phyloP scores from a whole-genome alignment of 2,888 invertebrate species.

The Leptodirus hochenwartii region DNA sequence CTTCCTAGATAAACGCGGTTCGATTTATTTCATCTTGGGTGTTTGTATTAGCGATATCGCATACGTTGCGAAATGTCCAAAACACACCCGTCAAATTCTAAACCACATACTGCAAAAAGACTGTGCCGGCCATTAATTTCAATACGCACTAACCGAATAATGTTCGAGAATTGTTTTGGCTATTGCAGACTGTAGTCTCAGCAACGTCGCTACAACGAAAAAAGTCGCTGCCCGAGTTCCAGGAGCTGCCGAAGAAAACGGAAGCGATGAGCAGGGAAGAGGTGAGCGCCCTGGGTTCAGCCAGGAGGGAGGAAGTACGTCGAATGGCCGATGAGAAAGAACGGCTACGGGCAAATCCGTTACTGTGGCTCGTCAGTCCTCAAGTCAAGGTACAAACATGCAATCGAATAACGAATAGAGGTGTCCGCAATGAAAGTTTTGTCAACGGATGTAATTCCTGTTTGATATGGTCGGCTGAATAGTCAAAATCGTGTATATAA shows the following conservation, averaged over 20 bases:
- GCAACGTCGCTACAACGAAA: constrained; percentile 72
- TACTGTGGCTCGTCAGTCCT: constrained; percentile 91
- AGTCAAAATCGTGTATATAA: too few relatives aligned
- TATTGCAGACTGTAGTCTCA: constrained; percentile 54
- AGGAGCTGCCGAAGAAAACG: constrained; percentile 60
- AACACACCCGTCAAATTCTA: too few relatives aligned
- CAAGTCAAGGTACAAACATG: constrained; percentile 91
- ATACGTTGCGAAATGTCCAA: too few relatives aligned
- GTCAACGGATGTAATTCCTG: too few relatives aligned
- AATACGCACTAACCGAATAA: too few relatives aligned
- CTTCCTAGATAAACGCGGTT: too few relatives aligned
- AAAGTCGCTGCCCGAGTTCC: constrained; percentile 93
- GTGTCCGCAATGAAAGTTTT: too few relatives aligned
- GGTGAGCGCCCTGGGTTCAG: constrained; percentile 83
- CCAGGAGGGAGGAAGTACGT: constrained; percentile 85
- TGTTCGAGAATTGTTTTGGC: background rate
- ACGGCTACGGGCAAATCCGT: constrained; percentile 82
- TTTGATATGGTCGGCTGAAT: background rate
- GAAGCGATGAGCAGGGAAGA: constrained; percentile 87
- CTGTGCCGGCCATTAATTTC: too few relatives aligned
- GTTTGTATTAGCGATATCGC: too few relatives aligned
- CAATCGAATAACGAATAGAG: too few relatives aligned
- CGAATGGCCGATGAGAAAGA: constrained; percentile 81
- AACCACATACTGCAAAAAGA: too few relatives aligned
- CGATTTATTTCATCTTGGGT: too few relatives aligned